A percentile compares a stretch with the other conserved stretches of the same genome.
Evolutionary conservation across 2,113 vertebrate species (phyloP).

Genomic region (Phoenicopterus ruber): DNA sequence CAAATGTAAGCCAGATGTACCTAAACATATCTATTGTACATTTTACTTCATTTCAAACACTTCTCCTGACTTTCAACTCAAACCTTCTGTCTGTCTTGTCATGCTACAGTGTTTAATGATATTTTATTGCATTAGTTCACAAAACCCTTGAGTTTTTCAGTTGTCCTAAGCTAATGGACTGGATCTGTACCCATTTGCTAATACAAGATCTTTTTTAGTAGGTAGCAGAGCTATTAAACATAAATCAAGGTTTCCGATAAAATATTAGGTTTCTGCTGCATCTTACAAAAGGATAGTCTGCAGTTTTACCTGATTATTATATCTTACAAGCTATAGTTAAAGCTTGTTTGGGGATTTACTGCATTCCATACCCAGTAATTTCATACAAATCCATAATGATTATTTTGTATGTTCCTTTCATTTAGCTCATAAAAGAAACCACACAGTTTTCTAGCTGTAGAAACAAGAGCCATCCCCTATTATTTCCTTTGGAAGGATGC

Average conservation of each 20-base stretch:
- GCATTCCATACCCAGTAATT: slow-evolving; percentile 52
- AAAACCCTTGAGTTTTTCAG: slow-evolving; percentile 72
- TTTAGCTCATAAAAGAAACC: slow-evolving; percentile 64
- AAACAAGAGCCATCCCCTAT: not conserved
- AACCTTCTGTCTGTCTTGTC: slow-evolving; percentile 76
- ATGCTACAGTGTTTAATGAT: slow-evolving; percentile 75
- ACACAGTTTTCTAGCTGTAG: not conserved
- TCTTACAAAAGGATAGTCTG: slow-evolving; percentile 9
- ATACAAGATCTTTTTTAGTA: slow-evolving; percentile 72
- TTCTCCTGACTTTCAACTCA: slow-evolving; percentile 73
- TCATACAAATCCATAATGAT: slow-evolving; percentile 58
- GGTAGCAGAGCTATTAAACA: slow-evolving; percentile 64
- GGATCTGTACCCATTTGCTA: slow-evolving; percentile 77
- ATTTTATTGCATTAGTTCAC: slow-evolving; percentile 78
- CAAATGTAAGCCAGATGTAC: slow-evolving; percentile 91
- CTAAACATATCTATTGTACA: slow-evolving; percentile 64
- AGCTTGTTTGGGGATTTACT: slow-evolving; percentile 58
- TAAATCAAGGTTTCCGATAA: slow-evolving; percentile 67
- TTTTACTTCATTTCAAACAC: slow-evolving; percentile 78
- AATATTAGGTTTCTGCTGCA: slow-evolving; percentile 61
- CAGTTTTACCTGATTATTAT: not conserved
- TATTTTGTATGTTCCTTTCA: slow-evolving; percentile 58
- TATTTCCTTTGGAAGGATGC: not conserved
- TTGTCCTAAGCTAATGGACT: slow-evolving; percentile 76
- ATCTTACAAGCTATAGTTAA: slow-evolving; percentile 4